These are phyloP conservation scores for Andinoacara biseriatus DNA, from an alignment of 2,113 vertebrate species.

Conservation along the genomic window DNA sequence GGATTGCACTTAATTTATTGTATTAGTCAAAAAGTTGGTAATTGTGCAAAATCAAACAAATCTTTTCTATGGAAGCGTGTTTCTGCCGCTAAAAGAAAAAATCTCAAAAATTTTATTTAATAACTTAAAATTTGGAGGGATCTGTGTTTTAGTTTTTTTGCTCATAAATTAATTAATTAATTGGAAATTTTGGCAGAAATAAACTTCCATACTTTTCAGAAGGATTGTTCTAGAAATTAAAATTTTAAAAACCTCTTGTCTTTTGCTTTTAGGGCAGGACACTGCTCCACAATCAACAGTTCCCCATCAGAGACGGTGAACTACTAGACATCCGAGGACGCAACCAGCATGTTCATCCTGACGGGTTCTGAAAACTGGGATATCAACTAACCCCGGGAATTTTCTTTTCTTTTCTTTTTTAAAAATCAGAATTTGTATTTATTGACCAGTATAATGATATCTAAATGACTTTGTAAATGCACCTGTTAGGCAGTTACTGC, in stretches of 20 bases:
- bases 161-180: not conserved
- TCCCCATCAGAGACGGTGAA: constrained; percentile 8
- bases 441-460: not conserved
- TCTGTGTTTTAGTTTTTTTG: too few relatives aligned
- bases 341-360: constrained; percentile 17
- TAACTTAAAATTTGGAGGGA: not conserved
- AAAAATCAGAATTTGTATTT: constrained; percentile 20
- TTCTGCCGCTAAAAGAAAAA: not conserved
- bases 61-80: not conserved
- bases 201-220: not conserved
- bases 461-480: not conserved
- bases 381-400: not conserved
- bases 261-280: constrained; percentile 52
- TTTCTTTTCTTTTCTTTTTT: not conserved
- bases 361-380: not conserved
- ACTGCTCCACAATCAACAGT: constrained; percentile 47
- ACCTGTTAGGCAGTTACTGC: not conserved
- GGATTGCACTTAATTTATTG: not conserved
- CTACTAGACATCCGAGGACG: constrained; percentile 19
- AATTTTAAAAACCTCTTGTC: not conserved
- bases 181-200: not conserved
- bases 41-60: not conserved
- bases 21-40: not conserved
- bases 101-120: not conserved
- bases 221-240: not conserved